A percentile compares a stretch with the other conserved stretches of the same genome.
These are phyloP conservation scores for Thymallus thymallus DNA, from an alignment of 2,113 vertebrate species.

Conservation along the genomic window DNA sequence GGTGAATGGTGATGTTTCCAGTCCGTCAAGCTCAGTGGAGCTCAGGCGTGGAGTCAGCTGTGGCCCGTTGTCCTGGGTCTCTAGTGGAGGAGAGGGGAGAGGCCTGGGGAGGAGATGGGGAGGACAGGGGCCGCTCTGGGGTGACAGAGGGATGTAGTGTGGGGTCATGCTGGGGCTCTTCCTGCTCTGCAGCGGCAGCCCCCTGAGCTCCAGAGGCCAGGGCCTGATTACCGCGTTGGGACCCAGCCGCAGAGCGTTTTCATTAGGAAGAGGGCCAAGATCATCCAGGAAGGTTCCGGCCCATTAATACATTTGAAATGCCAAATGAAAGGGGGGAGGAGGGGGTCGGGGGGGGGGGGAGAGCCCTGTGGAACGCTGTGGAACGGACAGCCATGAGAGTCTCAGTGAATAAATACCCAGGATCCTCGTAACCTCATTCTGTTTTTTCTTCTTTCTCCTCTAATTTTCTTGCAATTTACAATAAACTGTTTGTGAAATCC, in stretches of 20 bases:
- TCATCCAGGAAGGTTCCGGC: conserved; percentile 79
- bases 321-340: conserved; percentile 63
- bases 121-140: conserved; percentile 55
- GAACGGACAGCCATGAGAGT: not conserved
- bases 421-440: conserved; percentile 70
- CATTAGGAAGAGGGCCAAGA: conserved; percentile 79
- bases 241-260: conserved; percentile 73
- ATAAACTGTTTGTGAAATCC: conserved; percentile 82
- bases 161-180: conserved; percentile 68
- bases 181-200: conserved; percentile 64
- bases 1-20: conserved; percentile 35
- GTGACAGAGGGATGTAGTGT: conserved; percentile 60
- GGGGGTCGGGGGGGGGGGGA: conserved; percentile 59
- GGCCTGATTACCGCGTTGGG: conserved; percentile 73
- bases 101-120: conserved; percentile 55
- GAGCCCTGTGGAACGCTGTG: conserved; percentile 64
- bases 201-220: conserved; percentile 56
- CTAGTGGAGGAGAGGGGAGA: not conserved
- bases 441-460: conserved; percentile 12
- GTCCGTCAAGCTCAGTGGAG: conserved; percentile 39
- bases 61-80: conserved; percentile 30
- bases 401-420: conserved; percentile 67
- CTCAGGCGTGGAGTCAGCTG: conserved; percentile 11
- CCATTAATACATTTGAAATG: conserved; percentile 83
- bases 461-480: conserved; percentile 80